These are phyloP conservation scores for Nudaria mundana DNA, from an alignment of 2,888 invertebrate species.

Conservation along the genomic window DNA sequence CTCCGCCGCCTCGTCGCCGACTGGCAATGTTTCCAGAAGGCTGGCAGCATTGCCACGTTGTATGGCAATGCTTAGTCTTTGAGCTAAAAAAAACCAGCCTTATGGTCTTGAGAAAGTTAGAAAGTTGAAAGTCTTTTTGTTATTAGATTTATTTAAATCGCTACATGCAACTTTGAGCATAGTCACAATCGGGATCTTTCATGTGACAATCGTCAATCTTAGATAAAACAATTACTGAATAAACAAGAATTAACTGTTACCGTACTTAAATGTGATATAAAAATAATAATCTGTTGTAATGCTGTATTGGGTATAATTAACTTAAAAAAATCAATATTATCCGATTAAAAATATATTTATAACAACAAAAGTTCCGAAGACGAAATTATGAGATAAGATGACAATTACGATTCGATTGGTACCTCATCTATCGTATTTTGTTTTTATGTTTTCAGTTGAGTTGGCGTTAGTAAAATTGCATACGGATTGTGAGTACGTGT, in stretches of 20 bases:
- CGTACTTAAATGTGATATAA: conserved; percentile 13
- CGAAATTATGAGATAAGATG: conserved; percentile 39
- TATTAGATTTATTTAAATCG: conserved; percentile 25
- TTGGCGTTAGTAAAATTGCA: background rate
- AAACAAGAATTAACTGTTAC: conserved; percentile 23
- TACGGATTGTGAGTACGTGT: background rate
- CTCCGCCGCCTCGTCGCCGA: too few species aligned
- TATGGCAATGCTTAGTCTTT: too few species aligned
- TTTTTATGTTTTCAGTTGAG: conserved; percentile 3
- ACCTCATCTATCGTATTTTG: conserved; percentile 16
- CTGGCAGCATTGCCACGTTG: too few species aligned
- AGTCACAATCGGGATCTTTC: conserved; percentile 18
- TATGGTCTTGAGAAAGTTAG: too few species aligned
- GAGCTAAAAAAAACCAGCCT: too few species aligned
- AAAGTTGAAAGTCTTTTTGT: too few species aligned
- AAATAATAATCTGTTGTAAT: conserved; percentile 30
- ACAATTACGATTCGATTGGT: conserved; percentile 26
- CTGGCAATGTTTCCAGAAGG: too few species aligned
- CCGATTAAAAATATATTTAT: too few species aligned
- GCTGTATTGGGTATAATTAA: conserved; percentile 46
- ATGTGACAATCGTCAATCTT: conserved; percentile 18
- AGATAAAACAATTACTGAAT: conserved; percentile 30
- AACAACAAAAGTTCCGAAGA: conserved; percentile 38
- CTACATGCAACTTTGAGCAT: conserved; percentile 17
- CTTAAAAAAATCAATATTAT: conserved; percentile 43